Evolutionary conservation across 2,888 invertebrate genomes (phyloP).

Genomic region (Sthenelais limicola): DNA sequence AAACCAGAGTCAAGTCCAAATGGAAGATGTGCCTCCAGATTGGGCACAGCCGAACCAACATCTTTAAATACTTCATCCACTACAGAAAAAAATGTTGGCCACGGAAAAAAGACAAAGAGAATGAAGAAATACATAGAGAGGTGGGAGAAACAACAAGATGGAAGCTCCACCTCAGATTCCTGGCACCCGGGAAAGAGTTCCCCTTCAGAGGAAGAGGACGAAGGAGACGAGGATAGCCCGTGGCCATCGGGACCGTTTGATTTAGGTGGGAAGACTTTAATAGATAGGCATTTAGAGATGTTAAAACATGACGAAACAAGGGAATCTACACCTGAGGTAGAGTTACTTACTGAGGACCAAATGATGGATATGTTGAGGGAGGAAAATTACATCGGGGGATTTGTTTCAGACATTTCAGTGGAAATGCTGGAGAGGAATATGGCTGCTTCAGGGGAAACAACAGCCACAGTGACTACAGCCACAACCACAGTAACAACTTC

Average conservation of each 20-base stretch:
- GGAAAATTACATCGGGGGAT: constrained; percentile 20
- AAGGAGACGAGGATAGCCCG: constrained; percentile 3
- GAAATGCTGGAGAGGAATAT: constrained; percentile 17
- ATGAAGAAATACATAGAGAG: constrained; percentile 15
- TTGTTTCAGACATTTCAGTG: constrained; percentile 18
- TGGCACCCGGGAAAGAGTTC: not conserved
- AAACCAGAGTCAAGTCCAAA: not conserved
- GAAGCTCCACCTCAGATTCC: constrained; percentile 28
- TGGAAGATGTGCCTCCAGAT: too few species aligned
- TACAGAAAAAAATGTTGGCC: not conserved
- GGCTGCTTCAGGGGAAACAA: not conserved
- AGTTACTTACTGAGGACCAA: constrained; percentile 19
- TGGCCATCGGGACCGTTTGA: constrained; percentile 26
- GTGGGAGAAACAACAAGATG: constrained; percentile 10
- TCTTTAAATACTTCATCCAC: not conserved
- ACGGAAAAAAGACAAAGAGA: constrained; percentile 26
- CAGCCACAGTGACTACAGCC: too few species aligned
- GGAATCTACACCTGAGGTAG: constrained; percentile 13
- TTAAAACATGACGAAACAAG: not conserved
- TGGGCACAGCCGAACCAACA: too few species aligned
- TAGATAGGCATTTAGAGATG: constrained; percentile 24
- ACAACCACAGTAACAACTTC: too few species aligned
- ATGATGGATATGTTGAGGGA: constrained; percentile 20
- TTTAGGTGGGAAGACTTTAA: constrained; percentile 16
- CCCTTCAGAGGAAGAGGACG: constrained; percentile 3